A percentile compares a stretch with the other conserved stretches of the same genome.
Evolutionary conservation across 2,888 invertebrate species (phyloP).

Genomic region (Acronicta alni): DNA sequence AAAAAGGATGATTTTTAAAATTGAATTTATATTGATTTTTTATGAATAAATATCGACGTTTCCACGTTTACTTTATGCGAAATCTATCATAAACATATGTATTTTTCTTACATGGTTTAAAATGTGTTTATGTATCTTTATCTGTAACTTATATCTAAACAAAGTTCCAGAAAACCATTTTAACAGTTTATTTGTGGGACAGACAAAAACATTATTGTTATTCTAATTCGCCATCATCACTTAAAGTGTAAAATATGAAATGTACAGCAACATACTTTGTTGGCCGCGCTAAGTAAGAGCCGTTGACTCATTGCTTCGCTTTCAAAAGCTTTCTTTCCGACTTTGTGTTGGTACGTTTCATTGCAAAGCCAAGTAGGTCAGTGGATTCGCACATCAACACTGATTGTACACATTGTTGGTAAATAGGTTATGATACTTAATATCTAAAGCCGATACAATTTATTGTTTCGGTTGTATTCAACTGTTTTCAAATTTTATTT

Average conservation of each 20-base stretch:
- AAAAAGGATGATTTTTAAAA: too few species aligned
- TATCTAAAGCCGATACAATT: slow-evolving; percentile 5
- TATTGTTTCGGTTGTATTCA: neutral
- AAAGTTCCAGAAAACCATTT: too few species aligned
- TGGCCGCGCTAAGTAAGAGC: slow-evolving; percentile 65
- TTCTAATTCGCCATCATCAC: slow-evolving; percentile 9
- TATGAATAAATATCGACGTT: too few species aligned
- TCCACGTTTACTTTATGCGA: too few species aligned
- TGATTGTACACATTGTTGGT: slow-evolving; percentile 55
- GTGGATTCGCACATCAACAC: slow-evolving; percentile 69
- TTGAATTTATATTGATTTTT: too few species aligned
- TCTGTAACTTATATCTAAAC: too few species aligned
- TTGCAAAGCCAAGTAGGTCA: slow-evolving; percentile 85
- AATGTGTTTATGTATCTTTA: too few species aligned
- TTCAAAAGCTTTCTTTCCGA: slow-evolving; percentile 74
- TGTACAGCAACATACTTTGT: slow-evolving; percentile 44
- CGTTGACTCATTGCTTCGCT: slow-evolving; percentile 78
- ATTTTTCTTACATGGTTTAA: too few species aligned
- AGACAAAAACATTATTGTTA: too few species aligned
- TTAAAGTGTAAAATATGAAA: slow-evolving; percentile 38
- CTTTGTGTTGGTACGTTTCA: slow-evolving; percentile 81
- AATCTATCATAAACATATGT: too few species aligned
- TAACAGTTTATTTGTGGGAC: too few species aligned
- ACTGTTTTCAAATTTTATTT: too few species aligned
- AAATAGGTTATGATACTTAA: slow-evolving; percentile 48